Conservation (phyloP, 2,113 vertebrate species). For the Macaca mulatta region DNA sequence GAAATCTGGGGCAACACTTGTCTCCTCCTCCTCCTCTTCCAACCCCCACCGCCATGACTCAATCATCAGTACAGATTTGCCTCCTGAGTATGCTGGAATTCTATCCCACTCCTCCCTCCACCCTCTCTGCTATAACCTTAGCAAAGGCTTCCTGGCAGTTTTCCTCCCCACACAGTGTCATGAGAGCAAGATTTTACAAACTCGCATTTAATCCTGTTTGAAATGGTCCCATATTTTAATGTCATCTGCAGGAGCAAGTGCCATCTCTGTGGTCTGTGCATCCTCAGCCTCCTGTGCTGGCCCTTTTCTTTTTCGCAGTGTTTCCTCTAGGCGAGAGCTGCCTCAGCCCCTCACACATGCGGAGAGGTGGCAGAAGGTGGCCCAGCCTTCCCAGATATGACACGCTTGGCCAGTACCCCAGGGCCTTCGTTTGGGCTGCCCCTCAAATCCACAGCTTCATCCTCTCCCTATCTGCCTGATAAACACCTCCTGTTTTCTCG, state of each 20-base stretch:
- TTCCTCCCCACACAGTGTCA: accelerated
- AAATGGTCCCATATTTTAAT: neutral
- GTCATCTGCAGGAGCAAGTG: neutral
- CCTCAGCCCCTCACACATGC: neutral
- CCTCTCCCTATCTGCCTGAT: neutral
- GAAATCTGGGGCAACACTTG: neutral
- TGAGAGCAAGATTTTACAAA: neutral
- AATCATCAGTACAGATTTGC: neutral
- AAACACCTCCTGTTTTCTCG: neutral
- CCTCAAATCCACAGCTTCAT: neutral
- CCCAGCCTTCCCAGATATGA: neutral
- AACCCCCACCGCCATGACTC: neutral
- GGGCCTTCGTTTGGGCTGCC: neutral
- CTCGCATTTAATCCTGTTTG: neutral
- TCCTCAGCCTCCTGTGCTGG: too few species aligned
- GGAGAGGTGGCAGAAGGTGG: neutral
- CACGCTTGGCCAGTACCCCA: neutral
- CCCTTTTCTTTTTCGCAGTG: neutral
- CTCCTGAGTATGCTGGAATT: neutral
- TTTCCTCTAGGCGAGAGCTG: neutral
- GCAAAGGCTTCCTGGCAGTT: neutral
- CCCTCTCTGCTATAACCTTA: neutral
- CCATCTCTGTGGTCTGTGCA: accelerated
- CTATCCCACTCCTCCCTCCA: too few species aligned
- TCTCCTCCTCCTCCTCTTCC: neutral